Percentiles rank a stretch among this genome's conserved stretches.
Conservation (phyloP, 2,797 vertebrate genomes). For the Sebastes itinus region DNA sequence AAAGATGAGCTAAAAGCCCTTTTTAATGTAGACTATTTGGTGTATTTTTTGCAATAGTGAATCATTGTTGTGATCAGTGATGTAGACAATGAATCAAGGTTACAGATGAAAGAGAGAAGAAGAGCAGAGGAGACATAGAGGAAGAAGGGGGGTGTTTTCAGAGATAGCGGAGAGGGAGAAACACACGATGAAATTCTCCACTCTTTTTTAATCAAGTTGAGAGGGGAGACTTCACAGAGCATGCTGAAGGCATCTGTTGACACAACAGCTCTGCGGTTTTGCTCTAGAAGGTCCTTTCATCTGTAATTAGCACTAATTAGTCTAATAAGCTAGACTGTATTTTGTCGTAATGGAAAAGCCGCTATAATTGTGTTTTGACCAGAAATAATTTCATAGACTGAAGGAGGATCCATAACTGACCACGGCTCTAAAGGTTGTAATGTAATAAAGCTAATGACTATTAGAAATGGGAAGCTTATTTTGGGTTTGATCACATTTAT, state of each 20-base stretch:
- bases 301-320: constrained; percentile 82
- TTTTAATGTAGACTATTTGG: neutral
- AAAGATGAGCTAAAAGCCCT: neutral
- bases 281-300: constrained; percentile 72
- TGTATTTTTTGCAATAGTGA: neutral
- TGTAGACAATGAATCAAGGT: constrained; percentile 17
- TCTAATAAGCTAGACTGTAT: constrained; percentile 72
- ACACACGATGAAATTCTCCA: constrained; percentile 2
- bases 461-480: constrained; percentile 70
- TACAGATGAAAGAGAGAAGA: neutral
- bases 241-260: constrained; percentile 77
- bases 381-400: constrained; percentile 72
- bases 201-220: constrained; percentile 67
- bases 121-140: neutral
- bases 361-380: constrained; percentile 67
- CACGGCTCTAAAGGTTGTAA: constrained; percentile 65
- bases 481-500: constrained; percentile 73
- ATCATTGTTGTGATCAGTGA: constrained; percentile 2
- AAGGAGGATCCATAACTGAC: constrained; percentile 66
- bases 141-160: neutral
- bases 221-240: constrained; percentile 63
- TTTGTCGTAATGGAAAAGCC: constrained; percentile 64
- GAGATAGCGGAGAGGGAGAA: constrained; percentile 12
- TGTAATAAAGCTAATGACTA: constrained; percentile 77
- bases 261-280: constrained; percentile 63